Base-by-base conservation (phyloP, 2,797 vertebrate genomes). In the Threskiornis aethiopicus region DNA sequence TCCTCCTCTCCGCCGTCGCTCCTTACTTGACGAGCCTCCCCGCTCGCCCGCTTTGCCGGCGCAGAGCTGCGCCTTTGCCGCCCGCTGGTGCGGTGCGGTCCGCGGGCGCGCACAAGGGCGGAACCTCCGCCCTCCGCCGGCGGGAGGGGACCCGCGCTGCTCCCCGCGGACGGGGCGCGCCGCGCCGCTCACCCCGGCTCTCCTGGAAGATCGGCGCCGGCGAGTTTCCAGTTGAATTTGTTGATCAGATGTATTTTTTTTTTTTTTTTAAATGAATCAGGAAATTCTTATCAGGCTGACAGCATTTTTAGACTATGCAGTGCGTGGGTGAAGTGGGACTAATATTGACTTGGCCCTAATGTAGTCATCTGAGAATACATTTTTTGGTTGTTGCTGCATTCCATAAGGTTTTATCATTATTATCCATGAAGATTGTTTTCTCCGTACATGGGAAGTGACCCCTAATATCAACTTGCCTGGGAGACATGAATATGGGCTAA, bases 331-430 rank as follows among this genome's bases (percentile, higher is more conserved):
- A 98, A 98, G 96, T 96, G 98, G 97, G 97, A 98, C 98, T 98
- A 98, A 98, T 98, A 97, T 96, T 98, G 97, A 97, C 98, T 98
- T 98, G 98, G 98, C 98, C 96, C 96, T 97, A 93, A 95, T 87
- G 89, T 77, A 98, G 98, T 98, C 98, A 98, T 98, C 96, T 73
- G 98, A 98, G 98, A 98, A 98, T 98, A 98, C 98, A 98, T 98
- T 98, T 98, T 98, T 98, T 98, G 93, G 97, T 98, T 98, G 97
- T 98, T 98, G 97, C 98, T 98, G 97, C 98, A 98, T 98, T 98
- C 98, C 98, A 98, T 97, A 98, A 98, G 97, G 97, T 98, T 98
- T 98, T 98, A 98, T 98, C 98, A 98, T 98, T 98, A 98, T 98
- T 98, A 97, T 98, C 97, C 97, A 85, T 87, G 97, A 98, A 98